Evolutionary conservation across 1,140 invertebrate genomes (phyloP), one percentile per base, ranked within the genome.

Genomic region (Hesperophylax magnus): DNA sequence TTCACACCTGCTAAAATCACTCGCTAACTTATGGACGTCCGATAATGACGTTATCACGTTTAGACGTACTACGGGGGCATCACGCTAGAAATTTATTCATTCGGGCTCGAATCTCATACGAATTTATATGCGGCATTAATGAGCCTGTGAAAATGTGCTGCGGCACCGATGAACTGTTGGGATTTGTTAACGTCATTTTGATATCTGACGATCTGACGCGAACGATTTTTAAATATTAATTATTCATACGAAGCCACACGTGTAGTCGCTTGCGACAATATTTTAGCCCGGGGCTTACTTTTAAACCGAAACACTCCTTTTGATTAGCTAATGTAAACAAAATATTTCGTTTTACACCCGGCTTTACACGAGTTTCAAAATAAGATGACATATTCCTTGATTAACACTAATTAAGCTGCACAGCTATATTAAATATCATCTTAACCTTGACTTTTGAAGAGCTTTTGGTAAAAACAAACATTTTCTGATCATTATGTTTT

Each of bases 61-160:
- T 34, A 18, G 72, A 56, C 53, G 65, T 60, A 20, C 56, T 2
- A 20, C 8, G 53, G 53, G 14, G 72, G 14, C 39, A 54, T n/a
- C 54, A 76, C 34, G 60, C 39, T 39, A 7, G 72, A 34, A 76
- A 76, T 76, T 76, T 76, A 76, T 76, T 76, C 72, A 20, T 24
- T 39, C 24, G 1, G 54, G 39, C 56, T 58, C 72, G 54, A 76
- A 76, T 61, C 24, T 18, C 54, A 39, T 58, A 53, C 24, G 20
- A 76, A 76, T 76, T 76, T 76, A 76, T 31, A 76, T 76, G n/a
- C 27, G 27, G 18, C 56, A 58, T 76, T 76, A 76, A 76, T 74
- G 53, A 74, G 18, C 24, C 22, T 27, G 54, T 56, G 52, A 53
- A 54, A 76, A 76, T 76, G 14, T 76, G 72, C 24, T 56, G 8